Base-by-base conservation (phyloP, 2,888 invertebrate genomes). In the Calephelis perditalis region DNA sequence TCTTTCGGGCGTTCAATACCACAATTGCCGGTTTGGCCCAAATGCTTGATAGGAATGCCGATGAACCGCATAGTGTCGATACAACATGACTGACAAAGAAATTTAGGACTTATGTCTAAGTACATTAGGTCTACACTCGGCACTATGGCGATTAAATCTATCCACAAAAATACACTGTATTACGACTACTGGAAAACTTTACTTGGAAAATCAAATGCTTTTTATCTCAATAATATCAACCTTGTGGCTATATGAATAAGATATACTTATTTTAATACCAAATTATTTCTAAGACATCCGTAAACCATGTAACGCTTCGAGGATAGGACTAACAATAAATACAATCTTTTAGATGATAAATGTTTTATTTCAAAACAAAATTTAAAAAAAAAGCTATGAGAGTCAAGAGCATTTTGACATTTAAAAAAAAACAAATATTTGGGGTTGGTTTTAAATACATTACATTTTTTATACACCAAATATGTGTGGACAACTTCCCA, bases 41-140 rank as follows among this genome's bases (percentile, higher is more conserved):
- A 67, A 66, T 67, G 67, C 67, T 66, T 45, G 56, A 61, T 62
- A 65, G 66, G 67, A 65, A 66, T 66, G 67, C 61, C 56, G 64
- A 59, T 64, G 60, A 60, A 56, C 52, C 36, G 36, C 52, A 56
- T 46, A 56, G 56, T 46, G 56, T 47, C 60, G 56, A 60, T 60
- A 60, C 40, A 26, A 56, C 45, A 60, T 62, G 62, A 61, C 64
- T 62, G 64, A 61, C 64, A 52, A 54, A 54, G 52, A 57, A 58
- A 60, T 45, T 12, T 40, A 47, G 43, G 45, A 40, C 4, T 36
- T n/a, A 36, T 45, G 7, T 49, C 26, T 60, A 37, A 45, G 37
- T 35, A 52, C 49, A 56, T 40, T 37, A 60, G 49, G 56, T 40
- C 10, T 15, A 52, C n/a, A 54, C 46, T 47, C 61, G 49, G 60